Evolutionary conservation across 2,113 vertebrate genomes (phyloP).

Genomic region (Polyodon spathula): DNA sequence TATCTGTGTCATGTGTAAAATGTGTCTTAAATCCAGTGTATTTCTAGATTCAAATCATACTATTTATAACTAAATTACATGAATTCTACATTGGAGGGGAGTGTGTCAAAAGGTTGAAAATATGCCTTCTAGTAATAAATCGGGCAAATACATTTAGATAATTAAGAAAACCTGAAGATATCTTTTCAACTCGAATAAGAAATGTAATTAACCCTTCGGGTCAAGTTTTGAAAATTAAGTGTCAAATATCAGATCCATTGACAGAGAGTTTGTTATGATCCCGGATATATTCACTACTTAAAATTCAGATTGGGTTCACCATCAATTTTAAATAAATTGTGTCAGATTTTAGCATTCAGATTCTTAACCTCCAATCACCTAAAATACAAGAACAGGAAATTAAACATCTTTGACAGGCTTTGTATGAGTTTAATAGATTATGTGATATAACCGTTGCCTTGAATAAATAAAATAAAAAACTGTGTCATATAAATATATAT

Average conservation of each 20-base stretch:
- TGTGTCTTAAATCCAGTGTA: no score
- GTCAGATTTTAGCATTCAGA: slow-evolving; percentile 13
- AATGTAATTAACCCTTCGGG: slow-evolving; percentile 52
- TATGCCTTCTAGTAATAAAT: background rate
- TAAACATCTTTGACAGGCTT: slow-evolving; percentile 14
- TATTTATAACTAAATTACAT: no score
- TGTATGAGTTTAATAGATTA: slow-evolving; percentile 18
- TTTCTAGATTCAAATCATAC: no score
- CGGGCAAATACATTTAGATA: slow-evolving; percentile 27
- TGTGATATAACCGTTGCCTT: slow-evolving; percentile 5
- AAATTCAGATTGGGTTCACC: slow-evolving; percentile 22
- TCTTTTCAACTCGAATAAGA: slow-evolving; percentile 40
- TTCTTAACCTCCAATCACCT: slow-evolving; percentile 20
- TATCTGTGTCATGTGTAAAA: no score
- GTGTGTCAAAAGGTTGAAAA: no score
- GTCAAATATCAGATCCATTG: slow-evolving; percentile 56
- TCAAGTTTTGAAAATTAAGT: slow-evolving; percentile 52
- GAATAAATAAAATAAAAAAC: no score
- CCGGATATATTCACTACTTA: slow-evolving; percentile 20
- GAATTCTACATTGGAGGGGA: no score
- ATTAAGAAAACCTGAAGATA: slow-evolving; percentile 29
- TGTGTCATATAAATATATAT: no score
- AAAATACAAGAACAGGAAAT: slow-evolving; percentile 15
- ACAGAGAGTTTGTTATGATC: slow-evolving; percentile 30
- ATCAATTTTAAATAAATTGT: slow-evolving; percentile 9